Evolutionary conservation across 2,113 vertebrate genomes (phyloP), one percentile per base, ranked within the genome.

Genomic region (Illadopsis cleaveri): DNA sequence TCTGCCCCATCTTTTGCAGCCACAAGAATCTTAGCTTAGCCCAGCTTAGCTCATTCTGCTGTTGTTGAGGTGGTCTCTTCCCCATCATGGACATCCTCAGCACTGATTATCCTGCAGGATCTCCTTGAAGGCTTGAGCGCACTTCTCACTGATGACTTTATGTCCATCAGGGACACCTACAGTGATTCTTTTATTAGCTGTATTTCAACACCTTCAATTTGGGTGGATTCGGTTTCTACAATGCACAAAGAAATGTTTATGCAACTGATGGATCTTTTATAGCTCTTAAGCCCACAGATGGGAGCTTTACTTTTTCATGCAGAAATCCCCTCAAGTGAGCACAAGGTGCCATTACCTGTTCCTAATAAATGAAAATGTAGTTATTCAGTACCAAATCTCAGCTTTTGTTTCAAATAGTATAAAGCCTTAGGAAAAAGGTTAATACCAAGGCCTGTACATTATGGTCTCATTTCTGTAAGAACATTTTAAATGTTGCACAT

Each of bases 41-140:
- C 22, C 38, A 50, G 15, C 0, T 5, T 21, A 80, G 27, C 45
- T 82, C 6, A 3, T 18, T 7, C n/a, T 88, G 53, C 57, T 50
- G 30, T 45, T 68, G 69, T 45, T 31, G 65, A 76, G 48, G 9
- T 33, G 23, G 15, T 38, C 48, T 81, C 58, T 42, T 6, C 9
- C 53, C 53, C n/a, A 37, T 30, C 17, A 22, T 0, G 9, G 60
- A 48, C 37, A 81, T 25, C 24, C 38, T 66, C 0, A 0, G 13
- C 5, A 10, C 14, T 2, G 5, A 10, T 50, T 44, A 9, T 9
- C 30, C 50, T 54, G 28, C 0, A 1, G 24, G 15, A 82, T 44
- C n/a, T 66, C 64, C 44, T 54, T 15, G 14, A 75, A 90, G 47
- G 44, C 48, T 66, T 14, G 7, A 15, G 11, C 5, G 2, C 25